phyloP scores from a whole-genome alignment of 2,888 invertebrate species.

The Epinotia bilunana region DNA sequence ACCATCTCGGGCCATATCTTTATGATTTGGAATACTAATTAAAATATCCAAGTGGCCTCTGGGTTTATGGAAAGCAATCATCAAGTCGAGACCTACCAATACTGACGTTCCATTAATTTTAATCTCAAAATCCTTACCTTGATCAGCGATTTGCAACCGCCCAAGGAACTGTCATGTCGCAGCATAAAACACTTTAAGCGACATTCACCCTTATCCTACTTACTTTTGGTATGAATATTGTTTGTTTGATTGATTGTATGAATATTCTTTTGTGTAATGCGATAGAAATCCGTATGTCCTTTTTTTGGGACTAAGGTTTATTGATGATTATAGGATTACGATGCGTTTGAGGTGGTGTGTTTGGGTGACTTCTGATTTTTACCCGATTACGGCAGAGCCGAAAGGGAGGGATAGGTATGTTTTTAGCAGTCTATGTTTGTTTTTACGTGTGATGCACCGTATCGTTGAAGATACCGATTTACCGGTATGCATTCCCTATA shows the following conservation, averaged over 20 bases:
- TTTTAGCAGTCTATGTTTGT: no score
- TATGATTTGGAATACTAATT: background rate
- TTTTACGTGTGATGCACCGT: no score
- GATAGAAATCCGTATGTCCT: conserved; percentile 62
- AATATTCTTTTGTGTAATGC: conserved; percentile 50
- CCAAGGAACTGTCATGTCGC: conserved; percentile 45
- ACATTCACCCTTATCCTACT: conserved; percentile 54
- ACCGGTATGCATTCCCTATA: no score
- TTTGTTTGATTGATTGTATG: conserved; percentile 19
- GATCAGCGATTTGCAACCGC: conserved; percentile 66
- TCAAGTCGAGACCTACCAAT: conserved; percentile 55
- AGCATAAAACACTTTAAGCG: conserved; percentile 46
- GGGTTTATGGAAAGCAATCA: background rate
- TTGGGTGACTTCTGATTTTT: conserved; percentile 32
- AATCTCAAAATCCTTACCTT: conserved; percentile 66
- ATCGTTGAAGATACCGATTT: no score
- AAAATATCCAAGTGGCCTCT: conserved; percentile 1
- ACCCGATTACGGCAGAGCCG: no score
- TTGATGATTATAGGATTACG: conserved; percentile 79
- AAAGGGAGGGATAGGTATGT: no score
- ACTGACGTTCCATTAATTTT: conserved; percentile 77
- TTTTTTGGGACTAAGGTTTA: conserved; percentile 75
- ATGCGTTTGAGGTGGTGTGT: conserved; percentile 58
- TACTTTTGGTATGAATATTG: conserved; percentile 36
- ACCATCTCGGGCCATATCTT: background rate